Conservation (phyloP, 2,113 vertebrate genomes). For the Variabilichromis moorii region DNA sequence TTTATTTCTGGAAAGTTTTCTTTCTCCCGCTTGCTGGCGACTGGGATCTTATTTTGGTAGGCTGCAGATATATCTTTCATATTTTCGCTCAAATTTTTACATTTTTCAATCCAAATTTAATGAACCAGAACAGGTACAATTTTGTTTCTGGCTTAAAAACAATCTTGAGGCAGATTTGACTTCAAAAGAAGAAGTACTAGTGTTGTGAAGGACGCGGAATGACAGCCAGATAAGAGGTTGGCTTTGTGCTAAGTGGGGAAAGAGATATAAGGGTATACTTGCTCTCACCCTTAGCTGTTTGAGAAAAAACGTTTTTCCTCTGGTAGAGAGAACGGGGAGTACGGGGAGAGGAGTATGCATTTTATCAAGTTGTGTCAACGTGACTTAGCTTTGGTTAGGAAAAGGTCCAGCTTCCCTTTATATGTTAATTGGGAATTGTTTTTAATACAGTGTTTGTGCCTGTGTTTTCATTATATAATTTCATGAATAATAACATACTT, state of each 20-base stretch:
- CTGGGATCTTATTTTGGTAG: not conserved
- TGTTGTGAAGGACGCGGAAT: not conserved
- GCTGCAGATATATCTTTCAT: not conserved
- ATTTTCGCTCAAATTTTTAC: not conserved
- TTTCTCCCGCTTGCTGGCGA: not conserved
- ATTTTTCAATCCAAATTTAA: not conserved
- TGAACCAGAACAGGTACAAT: not conserved
- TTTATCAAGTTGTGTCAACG: not conserved
- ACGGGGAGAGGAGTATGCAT: not conserved
- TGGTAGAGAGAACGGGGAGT: not conserved
- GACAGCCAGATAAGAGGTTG: slow-evolving; percentile 3
- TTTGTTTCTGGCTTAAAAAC: not conserved
- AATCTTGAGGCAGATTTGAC: not conserved
- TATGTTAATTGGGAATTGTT: not conserved
- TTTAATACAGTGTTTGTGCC: not conserved
- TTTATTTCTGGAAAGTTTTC: slow-evolving; percentile 55
- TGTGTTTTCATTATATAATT: not conserved
- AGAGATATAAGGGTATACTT: slow-evolving; percentile 60
- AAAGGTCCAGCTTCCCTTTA: not conserved
- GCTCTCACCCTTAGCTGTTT: slow-evolving; percentile 65
- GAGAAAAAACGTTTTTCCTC: slow-evolving; percentile 28
- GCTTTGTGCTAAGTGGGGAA: slow-evolving; percentile 68
- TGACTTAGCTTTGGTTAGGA: not conserved
- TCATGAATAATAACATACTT: not conserved
- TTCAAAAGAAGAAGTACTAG: not conserved